Conservation (phyloP, 2,113 vertebrate genomes). For the Cephalopterus ornatus region DNA sequence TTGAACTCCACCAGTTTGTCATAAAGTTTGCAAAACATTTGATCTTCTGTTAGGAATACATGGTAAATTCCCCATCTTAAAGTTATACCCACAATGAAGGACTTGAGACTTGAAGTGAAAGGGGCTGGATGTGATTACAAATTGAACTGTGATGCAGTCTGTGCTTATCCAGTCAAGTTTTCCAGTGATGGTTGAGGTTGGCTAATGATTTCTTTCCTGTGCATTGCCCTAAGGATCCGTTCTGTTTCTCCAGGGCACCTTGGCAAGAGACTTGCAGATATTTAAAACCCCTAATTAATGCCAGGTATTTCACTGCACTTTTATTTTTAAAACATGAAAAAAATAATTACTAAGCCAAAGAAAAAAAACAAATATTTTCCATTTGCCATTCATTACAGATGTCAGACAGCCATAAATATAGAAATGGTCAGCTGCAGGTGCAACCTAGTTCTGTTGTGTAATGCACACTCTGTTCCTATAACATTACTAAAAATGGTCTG, state of each 20-base stretch:
- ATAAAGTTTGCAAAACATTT: not conserved
- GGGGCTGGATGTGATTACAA: constrained; percentile 38
- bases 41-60: not conserved
- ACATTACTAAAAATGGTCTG: constrained; percentile 49
- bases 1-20: not conserved
- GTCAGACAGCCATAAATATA: constrained; percentile 63
- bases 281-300: constrained; percentile 64
- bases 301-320: constrained; percentile 44
- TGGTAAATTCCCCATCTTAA: not conserved
- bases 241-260: constrained; percentile 38
- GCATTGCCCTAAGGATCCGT: not conserved
- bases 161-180: constrained; percentile 51
- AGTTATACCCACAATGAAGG: not conserved
- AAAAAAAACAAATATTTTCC: constrained; percentile 45
- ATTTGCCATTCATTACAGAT: constrained; percentile 56
- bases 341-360: not conserved
- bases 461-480: constrained; percentile 42
- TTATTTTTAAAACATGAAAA: constrained; percentile 62
- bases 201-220: constrained; percentile 52
- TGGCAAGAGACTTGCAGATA: constrained; percentile 36
- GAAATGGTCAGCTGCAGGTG: constrained; percentile 61
- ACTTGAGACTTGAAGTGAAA: not conserved
- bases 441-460: constrained; percentile 37
- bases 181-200: constrained; percentile 45
- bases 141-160: constrained; percentile 47